Evolutionary conservation across 2,888 invertebrate species (phyloP).

Genomic region (Pyrgus malvae): DNA sequence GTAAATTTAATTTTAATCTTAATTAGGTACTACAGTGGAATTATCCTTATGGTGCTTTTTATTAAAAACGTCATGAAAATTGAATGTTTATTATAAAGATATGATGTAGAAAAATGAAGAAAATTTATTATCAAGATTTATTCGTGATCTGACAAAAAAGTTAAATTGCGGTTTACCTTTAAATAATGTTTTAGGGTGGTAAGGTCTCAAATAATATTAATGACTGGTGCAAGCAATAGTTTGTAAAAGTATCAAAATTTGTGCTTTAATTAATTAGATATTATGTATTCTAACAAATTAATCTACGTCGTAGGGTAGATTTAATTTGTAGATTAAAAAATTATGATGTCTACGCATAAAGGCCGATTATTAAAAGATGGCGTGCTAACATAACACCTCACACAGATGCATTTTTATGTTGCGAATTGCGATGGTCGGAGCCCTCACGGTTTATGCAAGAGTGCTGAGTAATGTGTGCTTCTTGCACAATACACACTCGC

Average conservation of each 20-base stretch:
- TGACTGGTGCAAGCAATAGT: no score
- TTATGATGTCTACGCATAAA: not conserved
- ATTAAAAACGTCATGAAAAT: slow-evolving; percentile 4
- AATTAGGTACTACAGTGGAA: slow-evolving; percentile 4
- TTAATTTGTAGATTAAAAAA: not conserved
- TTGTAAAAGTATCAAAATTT: not conserved
- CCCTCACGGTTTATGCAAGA: no score
- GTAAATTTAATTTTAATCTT: slow-evolving; percentile 2
- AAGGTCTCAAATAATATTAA: no score
- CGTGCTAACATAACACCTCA: no score
- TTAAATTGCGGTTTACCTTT: not conserved
- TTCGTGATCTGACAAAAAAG: not conserved
- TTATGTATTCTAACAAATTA: not conserved
- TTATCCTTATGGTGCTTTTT: slow-evolving; percentile 3
- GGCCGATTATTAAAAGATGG: no score
- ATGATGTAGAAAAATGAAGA: slow-evolving; percentile 4
- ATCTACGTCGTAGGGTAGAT: no score
- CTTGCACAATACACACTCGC: no score
- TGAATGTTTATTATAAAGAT: slow-evolving; percentile 3
- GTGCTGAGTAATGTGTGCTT: no score
- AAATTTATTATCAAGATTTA: not conserved
- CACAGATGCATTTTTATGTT: no score
- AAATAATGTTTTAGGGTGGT: not conserved
- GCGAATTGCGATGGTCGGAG: no score
- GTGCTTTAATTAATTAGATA: not conserved